A percentile compares a stretch with the other conserved stretches of the same genome.
These are phyloP conservation scores for human DNA, from an alignment of 2,113 vertebrate species.

Conservation along the genomic window DNA sequence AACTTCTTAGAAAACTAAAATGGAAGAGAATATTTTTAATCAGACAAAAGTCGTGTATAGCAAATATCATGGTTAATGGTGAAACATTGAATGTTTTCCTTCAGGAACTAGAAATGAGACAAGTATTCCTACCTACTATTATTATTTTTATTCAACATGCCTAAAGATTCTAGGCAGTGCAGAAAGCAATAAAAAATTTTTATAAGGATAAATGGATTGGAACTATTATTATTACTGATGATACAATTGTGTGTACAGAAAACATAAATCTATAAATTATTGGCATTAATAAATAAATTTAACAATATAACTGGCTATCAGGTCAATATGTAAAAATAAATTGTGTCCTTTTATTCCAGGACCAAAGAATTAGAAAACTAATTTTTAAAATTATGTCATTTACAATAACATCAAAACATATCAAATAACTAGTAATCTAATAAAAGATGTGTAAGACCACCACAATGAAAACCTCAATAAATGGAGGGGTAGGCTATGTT, in stretches of 20 bases:
- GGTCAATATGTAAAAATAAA: neutral
- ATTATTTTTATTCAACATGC: neutral
- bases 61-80: neutral
- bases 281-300: constrained; percentile 7
- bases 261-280: neutral
- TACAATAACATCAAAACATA: neutral
- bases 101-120: neutral
- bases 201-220: neutral
- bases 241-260: neutral
- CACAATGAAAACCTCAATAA: neutral
- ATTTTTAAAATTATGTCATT: neutral
- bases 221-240: neutral
- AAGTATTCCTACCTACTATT: neutral
- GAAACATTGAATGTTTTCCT: neutral
- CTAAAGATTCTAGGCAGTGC: neutral
- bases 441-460: neutral
- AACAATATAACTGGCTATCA: neutral
- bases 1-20: neutral
- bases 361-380: neutral
- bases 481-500: neutral
- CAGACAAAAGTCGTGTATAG: neutral
- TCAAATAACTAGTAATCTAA: neutral
- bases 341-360: neutral
- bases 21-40: neutral
- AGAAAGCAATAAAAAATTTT: neutral